Conservation (phyloP, 1,140 invertebrate genomes). For the Drosophila micromelanica region DNA sequence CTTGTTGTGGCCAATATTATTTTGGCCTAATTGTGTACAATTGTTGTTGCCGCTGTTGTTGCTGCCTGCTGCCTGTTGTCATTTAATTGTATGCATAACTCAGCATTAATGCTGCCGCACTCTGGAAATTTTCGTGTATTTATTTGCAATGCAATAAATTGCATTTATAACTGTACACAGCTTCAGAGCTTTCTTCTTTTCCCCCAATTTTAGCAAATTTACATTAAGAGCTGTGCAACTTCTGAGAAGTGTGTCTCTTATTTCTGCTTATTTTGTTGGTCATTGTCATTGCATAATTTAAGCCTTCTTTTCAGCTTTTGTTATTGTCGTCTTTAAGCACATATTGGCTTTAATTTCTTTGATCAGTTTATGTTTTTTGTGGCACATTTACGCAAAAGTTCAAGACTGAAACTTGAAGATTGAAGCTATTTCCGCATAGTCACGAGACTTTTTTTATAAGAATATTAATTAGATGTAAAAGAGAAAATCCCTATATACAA, state of each 20-base stretch:
- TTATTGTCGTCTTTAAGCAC: constrained; percentile 7
- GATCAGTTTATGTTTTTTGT: not conserved
- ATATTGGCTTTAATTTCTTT: constrained; percentile 18
- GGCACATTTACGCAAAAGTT: constrained; percentile 12
- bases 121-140: constrained; percentile 59
- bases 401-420: not conserved
- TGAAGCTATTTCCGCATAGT: constrained; percentile 2
- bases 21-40: constrained; percentile 57
- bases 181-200: constrained; percentile 55
- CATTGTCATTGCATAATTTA: constrained; percentile 66
- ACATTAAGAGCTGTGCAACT: constrained; percentile 43
- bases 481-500: no score
- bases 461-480: no score
- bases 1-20: constrained; percentile 42
- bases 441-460: no score
- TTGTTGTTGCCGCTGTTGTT: constrained; percentile 29
- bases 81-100: constrained; percentile 63
- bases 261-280: constrained; percentile 33
- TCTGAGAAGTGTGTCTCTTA: constrained; percentile 59
- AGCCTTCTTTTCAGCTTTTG: constrained; percentile 20
- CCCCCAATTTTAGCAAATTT: constrained; percentile 39
- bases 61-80: constrained; percentile 5
- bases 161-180: constrained; percentile 57
- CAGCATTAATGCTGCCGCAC: constrained; percentile 44
- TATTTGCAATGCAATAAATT: constrained; percentile 75